Evolutionary conservation across 2,888 invertebrate species (phyloP).

Genomic region (Stenichneumon culpator): DNA sequence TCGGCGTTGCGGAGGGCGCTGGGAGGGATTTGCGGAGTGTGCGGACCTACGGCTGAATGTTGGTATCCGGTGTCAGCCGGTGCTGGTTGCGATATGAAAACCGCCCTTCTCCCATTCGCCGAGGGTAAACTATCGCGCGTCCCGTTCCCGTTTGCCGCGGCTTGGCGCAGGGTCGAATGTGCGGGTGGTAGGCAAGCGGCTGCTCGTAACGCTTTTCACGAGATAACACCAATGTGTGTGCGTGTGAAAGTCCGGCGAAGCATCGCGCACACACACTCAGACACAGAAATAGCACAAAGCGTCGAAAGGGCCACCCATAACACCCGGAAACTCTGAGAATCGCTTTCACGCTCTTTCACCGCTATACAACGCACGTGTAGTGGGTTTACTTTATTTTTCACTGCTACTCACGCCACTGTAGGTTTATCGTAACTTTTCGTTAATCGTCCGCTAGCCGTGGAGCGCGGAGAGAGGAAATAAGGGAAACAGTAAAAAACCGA

Average conservation of each 20-base stretch:
- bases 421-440: slow-evolving; percentile 62
- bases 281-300: slow-evolving; percentile 48
- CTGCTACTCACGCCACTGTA: slow-evolving; percentile 21
- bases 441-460: slow-evolving; percentile 50
- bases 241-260: slow-evolving; percentile 57
- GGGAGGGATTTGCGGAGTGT: slow-evolving; percentile 12
- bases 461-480: slow-evolving; percentile 9
- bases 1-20: slow-evolving; percentile 3
- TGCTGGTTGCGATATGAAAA: slow-evolving; percentile 59
- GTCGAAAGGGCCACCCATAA: slow-evolving; percentile 56
- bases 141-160: slow-evolving; percentile 18
- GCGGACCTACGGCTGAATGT: slow-evolving; percentile 22
- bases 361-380: slow-evolving; percentile 19
- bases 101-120: slow-evolving; percentile 53
- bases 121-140: slow-evolving; percentile 55
- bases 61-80: slow-evolving; percentile 62
- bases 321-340: slow-evolving; percentile 52
- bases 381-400: slow-evolving; percentile 49
- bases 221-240: slow-evolving; percentile 60
- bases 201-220: slow-evolving; percentile 64
- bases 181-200: slow-evolving; percentile 35
- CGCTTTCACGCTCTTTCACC: slow-evolving; percentile 55
- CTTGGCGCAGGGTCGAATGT: slow-evolving; percentile 24
- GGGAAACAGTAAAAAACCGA: slow-evolving; percentile 13
- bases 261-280: background rate